phyloP scores from a whole-genome alignment of 1,140 invertebrate species.

The Steinernema feltiae region DNA sequence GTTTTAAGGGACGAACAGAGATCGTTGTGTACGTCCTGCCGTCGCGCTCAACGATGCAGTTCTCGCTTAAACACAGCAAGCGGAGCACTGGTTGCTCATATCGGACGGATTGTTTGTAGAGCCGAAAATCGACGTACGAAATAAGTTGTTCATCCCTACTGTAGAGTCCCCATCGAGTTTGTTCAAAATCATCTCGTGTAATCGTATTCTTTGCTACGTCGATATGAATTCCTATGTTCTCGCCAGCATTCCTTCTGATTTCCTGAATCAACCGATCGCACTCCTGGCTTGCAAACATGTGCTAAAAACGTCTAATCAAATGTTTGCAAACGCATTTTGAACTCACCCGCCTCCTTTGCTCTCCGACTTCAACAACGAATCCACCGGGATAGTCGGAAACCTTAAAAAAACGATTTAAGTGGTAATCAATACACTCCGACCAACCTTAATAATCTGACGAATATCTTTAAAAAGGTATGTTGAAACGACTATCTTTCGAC shows the following conservation, averaged over 20 bases:
- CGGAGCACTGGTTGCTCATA: slow-evolving; percentile 65
- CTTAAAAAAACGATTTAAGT: slow-evolving; percentile 56
- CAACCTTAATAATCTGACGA: slow-evolving; percentile 69
- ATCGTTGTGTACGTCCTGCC: slow-evolving; percentile 86
- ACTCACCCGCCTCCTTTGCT: slow-evolving; percentile 47
- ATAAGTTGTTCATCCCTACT: slow-evolving; percentile 80
- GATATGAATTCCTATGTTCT: slow-evolving; percentile 74
- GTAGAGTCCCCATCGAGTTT: slow-evolving; percentile 80
- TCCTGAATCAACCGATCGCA: slow-evolving; percentile 78
- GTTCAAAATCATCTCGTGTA: slow-evolving; percentile 75
- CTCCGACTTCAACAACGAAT: slow-evolving; percentile 68
- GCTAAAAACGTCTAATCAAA: slow-evolving; percentile 59
- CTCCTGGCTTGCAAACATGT: slow-evolving; percentile 77
- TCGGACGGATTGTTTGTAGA: slow-evolving; percentile 67
- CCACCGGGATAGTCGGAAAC: slow-evolving; percentile 67
- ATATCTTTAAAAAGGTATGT: slow-evolving; percentile 90
- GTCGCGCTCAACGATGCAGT: slow-evolving; percentile 89
- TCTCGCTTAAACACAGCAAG: slow-evolving; percentile 88
- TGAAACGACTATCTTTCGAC: slow-evolving; percentile 64
- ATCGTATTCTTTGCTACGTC: slow-evolving; percentile 76
- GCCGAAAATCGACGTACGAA: slow-evolving; percentile 81
- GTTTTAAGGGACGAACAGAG: slow-evolving; percentile 77
- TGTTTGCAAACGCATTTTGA: slow-evolving; percentile 59
- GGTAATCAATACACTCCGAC: slow-evolving; percentile 59
- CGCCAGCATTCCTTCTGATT: slow-evolving; percentile 72